Conservation (phyloP, 2,888 invertebrate species). For the Drosophila bunnanda region DNA sequence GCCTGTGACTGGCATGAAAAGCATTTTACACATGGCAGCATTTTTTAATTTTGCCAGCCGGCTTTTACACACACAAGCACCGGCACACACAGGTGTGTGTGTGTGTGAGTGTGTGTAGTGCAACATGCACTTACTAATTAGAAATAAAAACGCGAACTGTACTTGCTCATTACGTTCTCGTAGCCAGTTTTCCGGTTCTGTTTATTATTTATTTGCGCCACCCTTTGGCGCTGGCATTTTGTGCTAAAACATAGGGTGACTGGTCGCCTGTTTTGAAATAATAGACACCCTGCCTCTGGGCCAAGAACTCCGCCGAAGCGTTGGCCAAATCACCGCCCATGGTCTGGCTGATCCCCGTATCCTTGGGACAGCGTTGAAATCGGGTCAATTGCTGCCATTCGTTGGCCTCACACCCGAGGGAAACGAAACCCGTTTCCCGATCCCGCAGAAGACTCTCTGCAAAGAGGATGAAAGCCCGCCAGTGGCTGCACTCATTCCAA, state of each 20-base stretch:
- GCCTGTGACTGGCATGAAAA: constrained; percentile 68
- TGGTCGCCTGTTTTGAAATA: constrained; percentile 75
- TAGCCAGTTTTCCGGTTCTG: constrained; percentile 18
- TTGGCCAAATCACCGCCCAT: constrained; percentile 75
- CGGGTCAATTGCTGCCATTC: constrained; percentile 75
- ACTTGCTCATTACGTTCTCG: constrained; percentile 57
- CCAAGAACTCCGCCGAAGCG: constrained; percentile 54
- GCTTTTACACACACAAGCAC: constrained; percentile 51
- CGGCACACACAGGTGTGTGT: constrained; percentile 19
- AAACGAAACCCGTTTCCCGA: constrained; percentile 50
- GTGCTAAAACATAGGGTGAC: constrained; percentile 62
- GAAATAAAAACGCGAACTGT: constrained; percentile 78
- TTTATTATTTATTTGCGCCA: constrained; percentile 38
- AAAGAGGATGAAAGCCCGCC: constrained; percentile 81
- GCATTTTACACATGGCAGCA: constrained; percentile 81
- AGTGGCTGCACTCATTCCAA: constrained; percentile 82
- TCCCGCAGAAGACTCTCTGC: constrained; percentile 59
- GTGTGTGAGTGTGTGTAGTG: constrained; percentile 36
- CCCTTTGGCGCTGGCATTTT: constrained; percentile 19
- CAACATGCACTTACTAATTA: constrained; percentile 72
- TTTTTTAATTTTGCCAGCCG: constrained; percentile 81
- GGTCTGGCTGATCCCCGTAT: constrained; percentile 48
- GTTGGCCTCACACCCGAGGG: constrained; percentile 66
- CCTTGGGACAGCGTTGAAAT: constrained; percentile 64
- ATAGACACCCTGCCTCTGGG: constrained; percentile 73